phyloP scores from a whole-genome alignment of 2,113 vertebrate genomes.

The Empidonax traillii region DNA sequence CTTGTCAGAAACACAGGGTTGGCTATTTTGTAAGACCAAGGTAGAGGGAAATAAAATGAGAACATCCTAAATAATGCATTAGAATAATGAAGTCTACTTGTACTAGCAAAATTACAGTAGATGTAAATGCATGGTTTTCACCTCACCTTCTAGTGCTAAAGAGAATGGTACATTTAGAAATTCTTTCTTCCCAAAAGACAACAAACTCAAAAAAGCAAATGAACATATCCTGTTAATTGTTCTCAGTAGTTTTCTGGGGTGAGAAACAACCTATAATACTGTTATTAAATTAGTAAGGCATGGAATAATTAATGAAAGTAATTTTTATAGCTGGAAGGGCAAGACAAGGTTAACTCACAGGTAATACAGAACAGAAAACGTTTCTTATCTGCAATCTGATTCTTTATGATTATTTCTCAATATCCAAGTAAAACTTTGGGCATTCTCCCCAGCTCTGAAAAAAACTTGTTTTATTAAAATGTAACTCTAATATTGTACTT shows the following conservation, averaged over 20 bases:
- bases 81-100: not conserved
- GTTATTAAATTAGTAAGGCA: not conserved
- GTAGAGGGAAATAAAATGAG: not conserved
- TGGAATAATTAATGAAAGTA: not conserved
- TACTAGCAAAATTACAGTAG: not conserved
- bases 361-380: not conserved
- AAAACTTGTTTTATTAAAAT: not conserved
- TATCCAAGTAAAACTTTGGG: not conserved
- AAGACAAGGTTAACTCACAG: not conserved
- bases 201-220: not conserved
- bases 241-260: not conserved
- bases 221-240: not conserved
- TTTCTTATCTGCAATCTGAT: not conserved
- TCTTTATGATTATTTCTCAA: not conserved
- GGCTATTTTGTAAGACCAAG: not conserved
- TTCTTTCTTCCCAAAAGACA: not conserved
- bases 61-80: not conserved
- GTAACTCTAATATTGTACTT: not conserved
- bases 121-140: not conserved
- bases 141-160: not conserved
- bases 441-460: not conserved
- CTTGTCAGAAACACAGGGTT: not conserved
- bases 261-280: not conserved
- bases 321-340: not conserved
- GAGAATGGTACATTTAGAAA: not conserved